A percentile compares a stretch with the other conserved stretches of the same genome.
Evolutionary conservation across 1,140 invertebrate genomes (phyloP).

Genomic region (Cylas formicarius): DNA sequence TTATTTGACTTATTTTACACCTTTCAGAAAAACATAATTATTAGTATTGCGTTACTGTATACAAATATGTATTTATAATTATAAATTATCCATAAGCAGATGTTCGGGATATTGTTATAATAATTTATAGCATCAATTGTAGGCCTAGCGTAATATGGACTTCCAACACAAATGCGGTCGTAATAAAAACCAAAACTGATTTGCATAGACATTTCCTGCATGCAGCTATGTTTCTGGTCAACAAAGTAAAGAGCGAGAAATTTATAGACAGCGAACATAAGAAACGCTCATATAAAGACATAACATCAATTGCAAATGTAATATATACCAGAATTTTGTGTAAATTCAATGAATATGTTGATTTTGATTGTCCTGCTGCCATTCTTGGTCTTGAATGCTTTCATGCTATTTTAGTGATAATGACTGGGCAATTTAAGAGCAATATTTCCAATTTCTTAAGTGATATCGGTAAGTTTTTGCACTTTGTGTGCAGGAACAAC

Average conservation of each 20-base stretch:
- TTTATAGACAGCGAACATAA: slow-evolving; percentile 31
- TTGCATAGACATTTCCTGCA: slow-evolving; percentile 45
- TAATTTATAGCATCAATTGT: too few relatives aligned
- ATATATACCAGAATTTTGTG: slow-evolving; percentile 40
- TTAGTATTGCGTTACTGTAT: too few relatives aligned
- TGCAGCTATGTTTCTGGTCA: slow-evolving; percentile 40
- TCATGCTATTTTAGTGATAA: slow-evolving; percentile 45
- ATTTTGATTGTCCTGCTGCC: slow-evolving; percentile 44
- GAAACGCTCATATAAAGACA: slow-evolving; percentile 34
- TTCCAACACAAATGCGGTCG: slow-evolving; percentile 35
- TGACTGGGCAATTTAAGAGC: slow-evolving; percentile 41
- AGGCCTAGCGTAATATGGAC: slow-evolving; percentile 43
- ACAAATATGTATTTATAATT: too few relatives aligned
- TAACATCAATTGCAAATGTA: slow-evolving; percentile 38
- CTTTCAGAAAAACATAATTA: slow-evolving; percentile 12
- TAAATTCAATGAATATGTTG: slow-evolving; percentile 39
- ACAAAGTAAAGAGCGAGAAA: slow-evolving; percentile 38
- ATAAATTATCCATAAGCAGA: too few relatives aligned
- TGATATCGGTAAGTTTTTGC: slow-evolving; percentile 41
- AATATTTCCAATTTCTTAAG: slow-evolving; percentile 46
- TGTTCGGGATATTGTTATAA: too few relatives aligned
- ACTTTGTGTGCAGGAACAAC: background rate
- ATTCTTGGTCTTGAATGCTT: slow-evolving; percentile 49
- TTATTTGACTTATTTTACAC: too few relatives aligned
- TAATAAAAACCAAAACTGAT: slow-evolving; percentile 41